Evolutionary conservation across 1,140 invertebrate species (phyloP).

Genomic region (Trigoniulus corallinus): DNA sequence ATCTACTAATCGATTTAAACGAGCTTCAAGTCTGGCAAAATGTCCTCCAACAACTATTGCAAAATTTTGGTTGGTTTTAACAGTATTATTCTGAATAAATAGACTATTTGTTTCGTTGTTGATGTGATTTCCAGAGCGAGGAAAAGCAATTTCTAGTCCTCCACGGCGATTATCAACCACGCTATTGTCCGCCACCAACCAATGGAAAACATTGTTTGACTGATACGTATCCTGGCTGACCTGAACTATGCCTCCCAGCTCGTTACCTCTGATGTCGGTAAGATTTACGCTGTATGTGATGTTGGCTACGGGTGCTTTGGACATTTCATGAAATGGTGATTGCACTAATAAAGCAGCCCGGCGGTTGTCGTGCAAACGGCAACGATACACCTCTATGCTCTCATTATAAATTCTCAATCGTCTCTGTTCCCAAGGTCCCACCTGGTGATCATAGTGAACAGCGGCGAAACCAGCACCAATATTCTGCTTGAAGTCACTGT

Average conservation of each 20-base stretch:
- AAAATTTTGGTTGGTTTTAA: conserved; percentile 71
- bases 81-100: conserved; percentile 67
- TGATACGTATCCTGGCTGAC: conserved; percentile 74
- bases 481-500: conserved; percentile 50
- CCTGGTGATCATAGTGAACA: conserved; percentile 64
- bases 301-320: conserved; percentile 62
- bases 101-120: conserved; percentile 85
- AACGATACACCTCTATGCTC: conserved; percentile 56
- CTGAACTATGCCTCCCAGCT: conserved; percentile 56
- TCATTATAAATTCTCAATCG: conserved; percentile 76
- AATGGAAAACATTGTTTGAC: conserved; percentile 89
- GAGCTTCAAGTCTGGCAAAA: conserved; percentile 59
- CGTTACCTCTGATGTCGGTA: conserved; percentile 65
- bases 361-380: conserved; percentile 59
- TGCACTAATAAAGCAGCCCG: conserved; percentile 62
- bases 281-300: conserved; percentile 70
- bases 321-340: conserved; percentile 67
- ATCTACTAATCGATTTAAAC: conserved; percentile 63
- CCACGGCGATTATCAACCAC: conserved; percentile 65
- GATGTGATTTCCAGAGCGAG: conserved; percentile 89
- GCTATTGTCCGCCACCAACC: conserved; percentile 71
- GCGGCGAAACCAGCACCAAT: conserved; percentile 52
- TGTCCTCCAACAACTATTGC: conserved; percentile 73
- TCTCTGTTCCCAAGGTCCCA: conserved; percentile 52
- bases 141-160: conserved; percentile 66